A percentile compares a stretch with the other conserved stretches of the same genome.
Conservation (phyloP, 1,140 invertebrate genomes). For the Macrosteles quadrilineatus region DNA sequence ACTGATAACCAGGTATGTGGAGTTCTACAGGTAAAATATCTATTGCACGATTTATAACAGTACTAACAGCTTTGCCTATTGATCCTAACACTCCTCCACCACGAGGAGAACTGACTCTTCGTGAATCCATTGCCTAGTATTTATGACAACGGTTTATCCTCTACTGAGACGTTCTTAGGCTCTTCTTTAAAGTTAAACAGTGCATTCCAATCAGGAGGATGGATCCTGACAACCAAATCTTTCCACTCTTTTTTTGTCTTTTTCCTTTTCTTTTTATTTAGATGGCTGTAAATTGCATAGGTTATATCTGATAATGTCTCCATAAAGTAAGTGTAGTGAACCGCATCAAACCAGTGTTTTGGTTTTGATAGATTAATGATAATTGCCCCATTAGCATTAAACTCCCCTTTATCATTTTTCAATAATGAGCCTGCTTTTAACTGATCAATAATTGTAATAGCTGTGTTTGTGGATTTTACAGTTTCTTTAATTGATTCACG, state of each 20-base stretch:
- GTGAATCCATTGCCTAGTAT: not conserved
- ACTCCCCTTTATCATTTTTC: not conserved
- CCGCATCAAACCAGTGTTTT: not conserved
- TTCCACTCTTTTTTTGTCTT: not conserved
- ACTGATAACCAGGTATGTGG: constrained; percentile 36
- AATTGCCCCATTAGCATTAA: not conserved
- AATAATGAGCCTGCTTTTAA: not conserved
- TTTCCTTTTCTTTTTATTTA: not conserved
- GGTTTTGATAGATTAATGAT: not conserved
- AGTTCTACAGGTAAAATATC: constrained; percentile 21
- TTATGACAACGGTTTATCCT: too few relatives aligned
- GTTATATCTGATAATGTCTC: not conserved
- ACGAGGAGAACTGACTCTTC: not conserved
- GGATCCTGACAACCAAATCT: not conserved
- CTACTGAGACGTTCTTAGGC: too few relatives aligned
- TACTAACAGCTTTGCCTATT: not conserved
- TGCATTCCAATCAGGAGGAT: not conserved
- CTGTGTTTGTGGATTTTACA: not conserved
- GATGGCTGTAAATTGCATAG: not conserved
- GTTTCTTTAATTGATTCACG: not conserved
- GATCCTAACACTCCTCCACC: not conserved
- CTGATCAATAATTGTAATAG: too few relatives aligned
- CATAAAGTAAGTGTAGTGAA: not conserved
- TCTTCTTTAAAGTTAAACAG: not conserved
- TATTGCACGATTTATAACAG: not conserved